Base-by-base conservation (phyloP, 2,113 vertebrate species). In the Arvicanthis niloticus region DNA sequence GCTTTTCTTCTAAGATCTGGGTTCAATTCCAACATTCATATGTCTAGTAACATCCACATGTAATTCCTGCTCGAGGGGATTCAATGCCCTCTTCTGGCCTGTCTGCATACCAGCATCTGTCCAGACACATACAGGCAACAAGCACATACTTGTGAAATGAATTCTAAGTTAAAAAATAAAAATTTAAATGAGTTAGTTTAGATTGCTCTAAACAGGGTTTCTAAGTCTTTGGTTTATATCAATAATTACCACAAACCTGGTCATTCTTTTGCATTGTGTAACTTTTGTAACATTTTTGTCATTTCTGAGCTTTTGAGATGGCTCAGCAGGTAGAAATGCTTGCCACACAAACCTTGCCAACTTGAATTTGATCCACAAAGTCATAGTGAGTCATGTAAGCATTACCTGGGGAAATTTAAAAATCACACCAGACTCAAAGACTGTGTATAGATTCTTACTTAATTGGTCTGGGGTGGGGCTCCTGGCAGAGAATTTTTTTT, bases 181-280 rank as follows among this genome's bases (percentile, higher is more conserved):
- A 65, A 85, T 10, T 7, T 67, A 97, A 73, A 80, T 73, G 93
- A 94, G n/a, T 51, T 72, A 91, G 51, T 95, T 91, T 80, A 92
- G 95, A 84, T 78, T 81, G 58, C 31, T 89, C 21, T 51, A 19
- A 22, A 48, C 24, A 78, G 76, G 73, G 1, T 85, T 19, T 96
- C 17, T 68, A 51, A 1, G 16, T 82, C 58, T 84, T 77, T 60
- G 42, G 17, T 17, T 1, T 19, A 1, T 80, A 40, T 56, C 24
- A 93, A 3, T 91, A 62, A 65, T 85, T 65, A 19, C 58, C 29
- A 45, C n/a, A 65, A 85, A 45, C 42, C 31, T 19, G n/a, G 24
- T 31, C 40, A 10, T 31, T 62, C 15, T 65, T 82, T 62, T 60
- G 45, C 45, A 45, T 45, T 45, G 45, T 45, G 13, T 16, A 56